These are phyloP conservation scores for Masticophis lateralis DNA, from an alignment of 2,797 vertebrate genomes.

Conservation along the genomic window DNA sequence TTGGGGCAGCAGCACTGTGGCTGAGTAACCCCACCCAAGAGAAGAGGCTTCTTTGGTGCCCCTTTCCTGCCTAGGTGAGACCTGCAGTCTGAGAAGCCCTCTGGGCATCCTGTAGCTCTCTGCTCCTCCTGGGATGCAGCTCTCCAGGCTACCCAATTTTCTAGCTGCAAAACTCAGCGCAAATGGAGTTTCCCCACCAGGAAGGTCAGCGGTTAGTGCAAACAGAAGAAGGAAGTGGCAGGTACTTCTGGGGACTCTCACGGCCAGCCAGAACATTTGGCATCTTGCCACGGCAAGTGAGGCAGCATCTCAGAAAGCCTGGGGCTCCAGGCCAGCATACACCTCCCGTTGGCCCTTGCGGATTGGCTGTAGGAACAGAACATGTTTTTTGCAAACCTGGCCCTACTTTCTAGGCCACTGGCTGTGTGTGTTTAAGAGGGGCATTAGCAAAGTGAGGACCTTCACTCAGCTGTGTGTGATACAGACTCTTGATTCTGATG, in stretches of 20 bases:
- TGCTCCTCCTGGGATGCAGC: background rate
- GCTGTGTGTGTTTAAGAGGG: background rate
- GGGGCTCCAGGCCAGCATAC: slow-evolving; percentile 69
- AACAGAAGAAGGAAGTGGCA: background rate
- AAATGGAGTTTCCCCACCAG: background rate
- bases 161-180: background rate
- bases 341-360: slow-evolving; percentile 72
- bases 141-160: background rate
- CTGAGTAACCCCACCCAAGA: background rate
- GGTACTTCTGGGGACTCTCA: background rate
- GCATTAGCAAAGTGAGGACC: background rate
- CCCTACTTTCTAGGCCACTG: accelerated
- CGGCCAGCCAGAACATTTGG: background rate
- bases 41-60: background rate
- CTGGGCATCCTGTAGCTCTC: background rate
- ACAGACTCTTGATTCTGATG: background rate
- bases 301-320: slow-evolving; percentile 50
- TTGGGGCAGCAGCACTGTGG: background rate
- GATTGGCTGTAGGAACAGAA: slow-evolving; percentile 68
- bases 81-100: background rate
- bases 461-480: background rate
- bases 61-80: background rate
- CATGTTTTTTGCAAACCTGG: background rate
- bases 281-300: accelerated
- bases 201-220: background rate